Conservation (phyloP, 2,113 vertebrate genomes). For the Scomber japonicus region DNA sequence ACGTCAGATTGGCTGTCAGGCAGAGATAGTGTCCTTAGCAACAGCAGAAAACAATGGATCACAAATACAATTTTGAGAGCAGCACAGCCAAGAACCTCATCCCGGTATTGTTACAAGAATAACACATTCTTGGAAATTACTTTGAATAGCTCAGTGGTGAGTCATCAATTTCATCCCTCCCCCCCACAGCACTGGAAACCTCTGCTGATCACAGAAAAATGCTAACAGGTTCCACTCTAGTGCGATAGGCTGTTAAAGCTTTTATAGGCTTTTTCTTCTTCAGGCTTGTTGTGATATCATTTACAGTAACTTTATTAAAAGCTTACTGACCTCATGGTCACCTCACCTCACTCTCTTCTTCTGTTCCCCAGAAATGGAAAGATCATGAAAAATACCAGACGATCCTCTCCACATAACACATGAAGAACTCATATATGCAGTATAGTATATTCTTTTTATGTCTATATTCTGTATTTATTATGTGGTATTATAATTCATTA, state of each 20-base stretch:
- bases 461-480: no score
- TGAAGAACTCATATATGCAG: neutral
- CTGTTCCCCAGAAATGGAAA: neutral
- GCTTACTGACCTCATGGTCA: neutral
- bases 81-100: conserved; percentile 46
- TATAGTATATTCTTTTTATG: no score
- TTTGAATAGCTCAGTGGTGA: conserved; percentile 62
- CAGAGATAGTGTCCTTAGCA: conserved; percentile 74
- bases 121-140: conserved; percentile 74
- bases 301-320: conserved; percentile 37
- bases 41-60: conserved; percentile 69
- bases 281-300: conserved; percentile 4
- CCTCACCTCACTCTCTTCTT: neutral
- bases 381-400: neutral
- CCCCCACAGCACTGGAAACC: conserved; percentile 26
- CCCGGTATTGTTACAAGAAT: conserved; percentile 70
- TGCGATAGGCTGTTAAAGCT: neutral
- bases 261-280: conserved; percentile 18
- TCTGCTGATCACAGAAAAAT: conserved; percentile 60
- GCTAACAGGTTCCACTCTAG: conserved; percentile 36
- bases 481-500: no score
- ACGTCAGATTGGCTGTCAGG: conserved; percentile 54
- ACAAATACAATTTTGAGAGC: conserved; percentile 51
- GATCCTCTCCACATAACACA: neutral
- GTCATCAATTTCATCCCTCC: conserved; percentile 57